phyloP scores from a whole-genome alignment of 2,888 invertebrate genomes.

The Thymelicus acteon region DNA sequence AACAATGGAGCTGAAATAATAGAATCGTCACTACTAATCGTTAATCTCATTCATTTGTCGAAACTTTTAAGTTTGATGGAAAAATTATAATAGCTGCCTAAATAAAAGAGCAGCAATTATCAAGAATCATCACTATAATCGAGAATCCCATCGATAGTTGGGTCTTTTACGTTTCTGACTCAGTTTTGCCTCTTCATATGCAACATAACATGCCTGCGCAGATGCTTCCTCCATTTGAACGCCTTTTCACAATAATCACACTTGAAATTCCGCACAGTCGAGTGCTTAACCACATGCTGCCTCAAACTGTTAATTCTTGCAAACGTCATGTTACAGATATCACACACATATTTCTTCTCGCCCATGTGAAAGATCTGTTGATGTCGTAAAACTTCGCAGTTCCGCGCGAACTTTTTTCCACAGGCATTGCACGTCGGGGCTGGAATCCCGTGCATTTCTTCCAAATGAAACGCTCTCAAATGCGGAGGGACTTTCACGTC shows the following conservation, averaged over 20 bases:
- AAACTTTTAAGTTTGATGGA: too few species aligned
- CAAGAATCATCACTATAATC: too few species aligned
- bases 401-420: slow-evolving; percentile 61
- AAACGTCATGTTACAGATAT: slow-evolving; percentile 77
- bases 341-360: slow-evolving; percentile 66
- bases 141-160: too few species aligned
- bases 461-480: slow-evolving; percentile 58
- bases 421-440: slow-evolving; percentile 64
- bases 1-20: too few species aligned
- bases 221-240: slow-evolving; percentile 51
- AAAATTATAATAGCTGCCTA: too few species aligned
- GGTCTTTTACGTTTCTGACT: background rate
- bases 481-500: slow-evolving; percentile 54
- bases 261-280: slow-evolving; percentile 50
- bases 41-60: too few species aligned
- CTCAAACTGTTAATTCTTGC: slow-evolving; percentile 53
- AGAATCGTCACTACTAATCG: too few species aligned
- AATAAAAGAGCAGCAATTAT: too few species aligned
- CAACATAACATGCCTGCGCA: slow-evolving; percentile 45
- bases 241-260: slow-evolving; percentile 50
- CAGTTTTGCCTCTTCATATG: slow-evolving; percentile 42
- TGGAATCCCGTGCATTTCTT: slow-evolving; percentile 59
- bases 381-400: slow-evolving; percentile 57
- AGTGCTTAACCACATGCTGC: slow-evolving; percentile 51
- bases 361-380: slow-evolving; percentile 64